Conservation (phyloP, 2,888 invertebrate species). For the Nomada lathburiana region DNA sequence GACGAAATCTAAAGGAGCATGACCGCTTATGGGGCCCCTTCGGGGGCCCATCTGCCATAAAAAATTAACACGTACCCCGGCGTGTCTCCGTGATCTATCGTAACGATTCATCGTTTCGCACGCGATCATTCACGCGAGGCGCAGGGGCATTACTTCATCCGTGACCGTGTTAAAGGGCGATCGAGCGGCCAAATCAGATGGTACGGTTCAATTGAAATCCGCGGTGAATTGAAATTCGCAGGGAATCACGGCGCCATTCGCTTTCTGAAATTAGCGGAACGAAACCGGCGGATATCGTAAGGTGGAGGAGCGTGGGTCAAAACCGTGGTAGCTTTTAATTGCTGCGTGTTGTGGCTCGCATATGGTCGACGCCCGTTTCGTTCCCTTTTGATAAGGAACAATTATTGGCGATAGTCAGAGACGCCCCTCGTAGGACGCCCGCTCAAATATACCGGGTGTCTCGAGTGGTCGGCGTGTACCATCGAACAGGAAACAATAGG, state of each 20-base stretch:
- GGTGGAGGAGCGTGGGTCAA: neutral
- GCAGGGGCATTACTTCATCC: no score
- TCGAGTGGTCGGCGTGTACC: constrained; percentile 55
- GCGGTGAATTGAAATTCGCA: no score
- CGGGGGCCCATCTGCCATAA: no score
- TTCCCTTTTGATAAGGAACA: constrained; percentile 72
- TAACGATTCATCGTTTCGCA: no score
- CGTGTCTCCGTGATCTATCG: no score
- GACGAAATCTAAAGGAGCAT: no score
- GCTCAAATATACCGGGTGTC: constrained; percentile 64
- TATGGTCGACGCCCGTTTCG: constrained; percentile 69
- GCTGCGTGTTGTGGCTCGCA: constrained; percentile 58
- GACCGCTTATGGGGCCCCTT: no score
- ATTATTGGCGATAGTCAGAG: constrained; percentile 71
- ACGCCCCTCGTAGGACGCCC: constrained; percentile 66
- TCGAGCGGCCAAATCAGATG: no score
- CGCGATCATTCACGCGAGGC: no score
- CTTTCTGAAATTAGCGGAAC: constrained; percentile 22
- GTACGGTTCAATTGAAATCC: no score
- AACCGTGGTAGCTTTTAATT: constrained; percentile 60
- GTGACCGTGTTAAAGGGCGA: no score
- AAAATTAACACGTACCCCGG: no score
- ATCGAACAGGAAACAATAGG: constrained; percentile 62
- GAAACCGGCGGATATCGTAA: constrained; percentile 3
- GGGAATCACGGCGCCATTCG: neutral